A percentile compares a stretch with the other conserved stretches of the same genome.
Conservation (phyloP, 2,888 invertebrate species). For the Diplazon laetatorius region DNA sequence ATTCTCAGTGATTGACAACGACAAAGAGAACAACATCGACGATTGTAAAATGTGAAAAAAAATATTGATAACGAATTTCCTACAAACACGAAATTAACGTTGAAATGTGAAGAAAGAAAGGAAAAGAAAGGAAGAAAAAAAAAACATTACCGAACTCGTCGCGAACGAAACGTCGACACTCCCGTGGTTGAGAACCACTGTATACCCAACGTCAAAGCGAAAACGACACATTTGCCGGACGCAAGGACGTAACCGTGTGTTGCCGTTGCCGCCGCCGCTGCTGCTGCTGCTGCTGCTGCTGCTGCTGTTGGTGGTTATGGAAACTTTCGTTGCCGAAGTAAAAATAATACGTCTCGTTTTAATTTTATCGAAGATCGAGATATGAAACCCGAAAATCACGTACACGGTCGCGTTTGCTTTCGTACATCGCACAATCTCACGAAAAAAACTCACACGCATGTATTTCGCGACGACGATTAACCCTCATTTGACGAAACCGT, state of each 20-base stretch:
- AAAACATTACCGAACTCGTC: constrained; percentile 42
- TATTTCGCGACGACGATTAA: constrained; percentile 64
- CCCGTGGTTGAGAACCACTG: constrained; percentile 77
- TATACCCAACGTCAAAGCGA: constrained; percentile 66
- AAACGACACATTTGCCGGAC: constrained; percentile 75
- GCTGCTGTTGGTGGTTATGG: background rate
- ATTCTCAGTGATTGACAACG: too few species aligned
- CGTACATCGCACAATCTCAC: constrained; percentile 48
- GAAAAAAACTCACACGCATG: constrained; percentile 51
- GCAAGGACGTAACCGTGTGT: constrained; percentile 42
- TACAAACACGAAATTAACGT: too few species aligned
- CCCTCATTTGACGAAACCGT: constrained; percentile 70
- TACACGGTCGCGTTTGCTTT: constrained; percentile 15
- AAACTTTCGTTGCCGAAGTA: background rate
- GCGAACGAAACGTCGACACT: constrained; percentile 67
- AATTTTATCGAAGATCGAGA: constrained; percentile 59
- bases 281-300: constrained; percentile 8
- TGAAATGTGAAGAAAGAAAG: too few species aligned
- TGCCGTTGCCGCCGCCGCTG: constrained; percentile 24
- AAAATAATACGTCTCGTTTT: constrained; percentile 1
- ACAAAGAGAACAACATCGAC: constrained; percentile 1
- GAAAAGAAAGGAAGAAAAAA: too few species aligned
- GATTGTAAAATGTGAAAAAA: constrained; percentile 7
- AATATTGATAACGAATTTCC: background rate
- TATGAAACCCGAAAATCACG: constrained; percentile 42